phyloP scores from a whole-genome alignment of 2,113 vertebrate genomes.

The Desmodus rotundus region DNA sequence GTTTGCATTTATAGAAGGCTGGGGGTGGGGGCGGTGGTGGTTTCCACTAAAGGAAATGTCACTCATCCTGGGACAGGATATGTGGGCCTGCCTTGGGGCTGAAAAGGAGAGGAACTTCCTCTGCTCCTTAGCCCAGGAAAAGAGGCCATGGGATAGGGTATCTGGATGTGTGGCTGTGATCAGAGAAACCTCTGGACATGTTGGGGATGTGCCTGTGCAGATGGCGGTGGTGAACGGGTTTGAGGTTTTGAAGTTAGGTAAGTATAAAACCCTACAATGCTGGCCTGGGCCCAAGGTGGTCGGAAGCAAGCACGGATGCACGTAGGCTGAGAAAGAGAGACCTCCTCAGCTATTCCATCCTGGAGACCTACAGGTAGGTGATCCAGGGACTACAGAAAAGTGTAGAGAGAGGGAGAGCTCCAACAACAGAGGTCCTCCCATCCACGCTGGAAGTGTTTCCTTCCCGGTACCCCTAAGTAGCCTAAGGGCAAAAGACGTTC shows the following conservation, averaged over 20 bases:
- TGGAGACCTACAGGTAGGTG: too few species aligned
- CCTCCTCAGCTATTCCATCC: too few species aligned
- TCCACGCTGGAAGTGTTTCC: background rate
- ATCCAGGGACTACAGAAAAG: background rate
- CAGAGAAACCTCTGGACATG: background rate
- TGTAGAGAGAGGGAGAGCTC: rapidly evolving
- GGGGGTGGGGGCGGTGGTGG: background rate
- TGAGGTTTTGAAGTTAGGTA: background rate
- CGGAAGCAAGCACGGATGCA: rapidly evolving
- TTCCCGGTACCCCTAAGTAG: background rate
- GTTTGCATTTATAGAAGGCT: slow-evolving; percentile 25
- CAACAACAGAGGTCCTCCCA: rapidly evolving
- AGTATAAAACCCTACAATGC: background rate
- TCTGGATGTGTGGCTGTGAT: background rate
- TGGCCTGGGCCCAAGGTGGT: background rate
- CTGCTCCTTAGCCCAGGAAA: background rate
- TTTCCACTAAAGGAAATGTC: background rate
- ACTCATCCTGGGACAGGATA: background rate
- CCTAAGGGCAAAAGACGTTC: background rate
- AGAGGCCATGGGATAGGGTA: background rate
- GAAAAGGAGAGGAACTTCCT: background rate
- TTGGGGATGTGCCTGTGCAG: background rate
- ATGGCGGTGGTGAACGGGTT: background rate
- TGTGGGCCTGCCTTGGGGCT: background rate
- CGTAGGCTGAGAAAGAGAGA: rapidly evolving